phyloP scores from a whole-genome alignment of 2,797 vertebrate genomes.

The Intellagama lesueurii region DNA sequence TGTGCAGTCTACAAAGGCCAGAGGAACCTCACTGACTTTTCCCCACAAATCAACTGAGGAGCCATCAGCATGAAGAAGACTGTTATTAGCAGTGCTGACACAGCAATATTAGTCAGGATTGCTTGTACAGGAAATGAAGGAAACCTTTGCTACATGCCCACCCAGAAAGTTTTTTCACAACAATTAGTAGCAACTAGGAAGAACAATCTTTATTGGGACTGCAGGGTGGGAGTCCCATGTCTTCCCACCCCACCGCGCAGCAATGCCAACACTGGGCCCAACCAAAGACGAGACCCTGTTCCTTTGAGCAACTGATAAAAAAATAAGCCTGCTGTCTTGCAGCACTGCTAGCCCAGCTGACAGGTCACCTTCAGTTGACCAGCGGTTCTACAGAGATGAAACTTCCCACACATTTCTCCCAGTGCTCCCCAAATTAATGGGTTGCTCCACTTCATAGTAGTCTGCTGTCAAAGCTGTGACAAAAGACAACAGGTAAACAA shows the following conservation, averaged over 20 bases:
- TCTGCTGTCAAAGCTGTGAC: neutral
- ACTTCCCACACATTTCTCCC: neutral
- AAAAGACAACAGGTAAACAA: neutral
- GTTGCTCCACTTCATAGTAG: neutral
- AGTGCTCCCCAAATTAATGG: neutral
- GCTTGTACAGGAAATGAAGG: neutral
- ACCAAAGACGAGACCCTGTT: neutral
- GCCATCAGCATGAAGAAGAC: neutral
- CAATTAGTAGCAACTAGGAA: too few relatives aligned
- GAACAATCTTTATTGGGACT: too few relatives aligned
- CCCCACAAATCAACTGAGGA: neutral
- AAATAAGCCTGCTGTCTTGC: too few relatives aligned
- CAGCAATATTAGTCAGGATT: neutral
- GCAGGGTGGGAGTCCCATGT: too few relatives aligned
- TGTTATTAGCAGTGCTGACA: neutral
- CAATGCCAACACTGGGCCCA: neutral
- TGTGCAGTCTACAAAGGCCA: neutral
- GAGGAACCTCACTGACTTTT: neutral
- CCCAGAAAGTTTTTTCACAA: neutral
- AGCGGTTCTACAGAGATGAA: neutral
- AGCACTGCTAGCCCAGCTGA: neutral
- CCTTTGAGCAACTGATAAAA: too few relatives aligned
- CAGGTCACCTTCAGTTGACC: too few relatives aligned
- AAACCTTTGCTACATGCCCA: too few relatives aligned
- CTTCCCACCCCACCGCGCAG: neutral